Percentiles rank a stretch among this genome's conserved stretches.
Evolutionary conservation across 2,888 invertebrate species (phyloP).

Genomic region (Acrobasis suavella): DNA sequence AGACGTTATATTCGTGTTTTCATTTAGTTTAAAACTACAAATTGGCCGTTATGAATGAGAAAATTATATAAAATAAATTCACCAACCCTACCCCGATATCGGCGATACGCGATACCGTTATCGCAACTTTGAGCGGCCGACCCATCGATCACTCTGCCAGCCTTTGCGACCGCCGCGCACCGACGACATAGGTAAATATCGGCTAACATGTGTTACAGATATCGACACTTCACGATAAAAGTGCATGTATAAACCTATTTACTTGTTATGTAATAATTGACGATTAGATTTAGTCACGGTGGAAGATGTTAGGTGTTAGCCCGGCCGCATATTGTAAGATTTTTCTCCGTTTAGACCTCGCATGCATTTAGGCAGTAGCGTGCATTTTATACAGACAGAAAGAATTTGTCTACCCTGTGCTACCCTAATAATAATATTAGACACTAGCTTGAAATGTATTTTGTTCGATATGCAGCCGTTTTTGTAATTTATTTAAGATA

Average conservation of each 20-base stretch:
- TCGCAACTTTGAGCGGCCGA: conserved; percentile 77
- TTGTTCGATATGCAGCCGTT: no score
- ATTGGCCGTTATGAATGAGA: background rate
- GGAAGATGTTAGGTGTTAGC: background rate
- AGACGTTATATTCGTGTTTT: no score
- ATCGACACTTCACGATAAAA: conserved; percentile 75
- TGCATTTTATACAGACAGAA: no score
- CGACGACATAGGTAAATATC: conserved; percentile 64
- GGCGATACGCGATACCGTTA: conserved; percentile 68
- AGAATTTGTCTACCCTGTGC: no score
- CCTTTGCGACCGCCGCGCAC: conserved; percentile 68
- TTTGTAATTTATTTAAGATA: no score
- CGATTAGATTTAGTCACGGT: background rate
- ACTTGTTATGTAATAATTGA: background rate
- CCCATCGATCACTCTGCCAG: conserved; percentile 72
- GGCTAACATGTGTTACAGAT: conserved; percentile 74
- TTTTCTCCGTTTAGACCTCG: no score
- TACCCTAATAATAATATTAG: no score
- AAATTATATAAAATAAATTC: conserved; percentile 16
- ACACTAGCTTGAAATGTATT: no score
- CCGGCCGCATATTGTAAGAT: no score
- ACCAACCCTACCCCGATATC: conserved; percentile 57
- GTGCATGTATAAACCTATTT: conserved; percentile 43
- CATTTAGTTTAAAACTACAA: no score
- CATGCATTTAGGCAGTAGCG: no score